Evolutionary conservation across 2,113 vertebrate genomes (phyloP), one percentile per base, ranked within the genome.

Genomic region (Microcebus tavaratra): DNA sequence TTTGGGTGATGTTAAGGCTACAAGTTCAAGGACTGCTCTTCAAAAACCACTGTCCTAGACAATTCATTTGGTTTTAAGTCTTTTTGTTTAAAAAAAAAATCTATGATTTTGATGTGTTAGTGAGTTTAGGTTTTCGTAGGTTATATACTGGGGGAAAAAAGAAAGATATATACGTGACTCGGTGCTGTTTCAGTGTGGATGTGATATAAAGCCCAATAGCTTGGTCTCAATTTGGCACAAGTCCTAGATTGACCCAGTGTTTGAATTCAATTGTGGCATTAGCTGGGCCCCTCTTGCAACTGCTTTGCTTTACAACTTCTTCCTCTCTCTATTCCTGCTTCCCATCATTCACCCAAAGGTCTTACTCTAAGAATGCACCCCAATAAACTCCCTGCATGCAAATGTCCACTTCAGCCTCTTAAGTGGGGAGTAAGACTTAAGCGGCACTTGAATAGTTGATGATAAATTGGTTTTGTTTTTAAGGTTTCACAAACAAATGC

Each of bases 41-140:
- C 72, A 48, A 34, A 65, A 76, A 65, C 13, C 36, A 79, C 6
- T 45, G 2, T 17, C 3, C 20, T 81, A 31, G 5, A 70, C 50
- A 18, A 86, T 63, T 55, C 20, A 55, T 81, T 59, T 31, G 18
- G 29, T 34, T 76, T 27, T 73, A 36, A 87, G 5, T 31, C 8
- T 36, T 80, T 94, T 87, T 73, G 48, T 57, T 96, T 53, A 17
- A 45, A 73, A 72, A 70, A 70, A 55, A 88, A 75, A 94, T 23
- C 15, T 36, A 4, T 72, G 29, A 25, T 36, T 93, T 73, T 42
- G 4, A 9, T 57, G 1, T 91, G 94, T 79, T 80, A 63, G 25
- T 57, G 23, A 89, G 5, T 31, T 89, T 89, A 85, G 81, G 2
- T 39, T 76, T 76, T 34, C 50, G 79, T 34, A 72, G 2, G 7